Evolutionary conservation across 1,140 invertebrate species (phyloP), one percentile per base, ranked within the genome.

Genomic region (Drosophila murphyi): DNA sequence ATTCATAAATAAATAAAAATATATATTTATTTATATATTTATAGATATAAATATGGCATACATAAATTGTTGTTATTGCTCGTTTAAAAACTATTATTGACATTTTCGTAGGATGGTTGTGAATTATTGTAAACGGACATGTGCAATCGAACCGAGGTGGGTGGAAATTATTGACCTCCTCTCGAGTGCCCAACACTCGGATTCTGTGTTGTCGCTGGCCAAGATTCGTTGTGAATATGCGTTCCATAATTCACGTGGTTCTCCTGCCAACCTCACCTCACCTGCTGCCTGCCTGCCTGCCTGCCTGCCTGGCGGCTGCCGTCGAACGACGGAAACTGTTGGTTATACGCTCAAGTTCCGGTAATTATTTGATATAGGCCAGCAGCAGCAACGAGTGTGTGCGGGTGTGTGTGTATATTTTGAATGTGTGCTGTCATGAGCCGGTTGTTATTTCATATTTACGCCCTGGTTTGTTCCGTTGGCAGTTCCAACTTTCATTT

Each of bases 351-450:
- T 75, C 77, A 71, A 88, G 83, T 88, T 88, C 83, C 83, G 83
- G 83, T 88, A 88, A 88, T 88, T 88, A 88, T 88, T 88, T 88
- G 83, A 88, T 88, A 88, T 87, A 88, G 83, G 83, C 83, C 80
- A 72, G 59, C 68, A 51, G 50, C 37, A 20, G 48, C 5, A 32
- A 20, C 20, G 20, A 20, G 20, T 29, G 20, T 51, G 55, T 50
- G 35, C n/a, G 57, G 31, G 20, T 63, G 57, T 51, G 67, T 54
- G 55, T 28, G 12, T 41, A 41, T 41, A 29, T 55, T 35, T 28
- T 52, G 54, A 29, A n/a, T 32, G 64, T 56, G 51, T 51, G 7
- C 37, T 6, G n/a, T 12, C 37, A 59, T 59, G 41, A 12, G 43
- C 41, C 32, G 76, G 61, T 77, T 77, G 80, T 70, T 83, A 73